Base-by-base conservation (phyloP, 2,113 vertebrate genomes). In the Pseudopodoces humilis region DNA sequence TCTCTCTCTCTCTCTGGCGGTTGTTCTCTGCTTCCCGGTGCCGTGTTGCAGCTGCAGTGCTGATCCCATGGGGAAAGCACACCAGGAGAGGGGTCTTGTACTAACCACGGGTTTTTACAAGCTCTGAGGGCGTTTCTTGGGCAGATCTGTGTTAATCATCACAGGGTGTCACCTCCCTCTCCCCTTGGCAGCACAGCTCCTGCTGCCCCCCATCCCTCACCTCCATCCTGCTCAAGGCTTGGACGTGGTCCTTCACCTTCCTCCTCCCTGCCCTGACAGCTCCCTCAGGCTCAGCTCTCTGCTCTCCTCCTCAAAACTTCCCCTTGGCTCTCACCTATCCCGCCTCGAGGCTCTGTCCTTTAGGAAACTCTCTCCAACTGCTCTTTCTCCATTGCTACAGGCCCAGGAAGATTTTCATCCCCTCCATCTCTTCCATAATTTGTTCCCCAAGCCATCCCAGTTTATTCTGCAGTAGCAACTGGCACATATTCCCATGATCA, bases 401-500 rank as follows among this genome's bases (percentile, higher is more conserved):
- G 4, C 49, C n/a, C 33, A 53, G 43, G 47, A 68, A 43, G 10
- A 15, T 78, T 15, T 62, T 60, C 50, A 39, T 64, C 14, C 49
- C 30, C 13, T 75, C 44, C 15, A 0, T 43, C 28, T 70, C 43
- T 33, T 41, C 74, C 46, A 15, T 28, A 19, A 22, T 50, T 72
- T 74, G 53, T 50, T 58, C 86, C 86, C 60, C 11, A 5, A 35
- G 20, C 64, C 64, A 60, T 60, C 63, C 69, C 8, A 2, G 5
- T 79, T 92, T 62, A 8, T 92, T 62, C 69, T 62, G 31, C 31
- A 25, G 37, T 6, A 84, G 64, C 9, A 9, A 52, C 74, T 6
- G 10, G 33, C 37, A 11, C 3, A 0, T 6, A 20, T 9, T 92
- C n/a, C 84, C n/a, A 1, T 0, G 1, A 24, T 52, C 69, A 23